A percentile compares a stretch with the other conserved stretches of the same genome.
Evolutionary conservation across 2,797 vertebrate genomes (phyloP).

Genomic region (Naso thynnoides): DNA sequence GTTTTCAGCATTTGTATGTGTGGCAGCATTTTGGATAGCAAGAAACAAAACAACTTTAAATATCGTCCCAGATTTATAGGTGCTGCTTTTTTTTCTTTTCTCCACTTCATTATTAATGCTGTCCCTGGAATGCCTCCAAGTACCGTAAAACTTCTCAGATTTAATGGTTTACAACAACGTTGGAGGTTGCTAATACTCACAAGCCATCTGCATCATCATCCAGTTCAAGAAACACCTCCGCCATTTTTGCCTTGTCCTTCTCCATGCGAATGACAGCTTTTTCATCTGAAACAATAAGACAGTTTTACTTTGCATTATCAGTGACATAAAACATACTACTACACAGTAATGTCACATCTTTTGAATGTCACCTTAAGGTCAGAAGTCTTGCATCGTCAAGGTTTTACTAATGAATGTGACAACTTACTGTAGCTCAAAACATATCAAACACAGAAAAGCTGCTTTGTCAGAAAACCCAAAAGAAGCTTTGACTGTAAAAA

Average conservation of each 20-base stretch:
- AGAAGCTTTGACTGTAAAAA: too few relatives aligned
- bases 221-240: constrained; percentile 88
- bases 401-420: background rate
- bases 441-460: too few relatives aligned
- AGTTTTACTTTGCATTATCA: background rate
- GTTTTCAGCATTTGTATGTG: background rate
- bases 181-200: constrained; percentile 82
- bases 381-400: background rate
- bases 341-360: background rate
- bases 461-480: too few relatives aligned
- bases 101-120: background rate
- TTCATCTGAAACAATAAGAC: constrained; percentile 81
- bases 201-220: constrained; percentile 88
- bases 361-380: background rate
- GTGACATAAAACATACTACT: background rate
- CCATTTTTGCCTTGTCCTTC: constrained; percentile 85
- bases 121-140: background rate
- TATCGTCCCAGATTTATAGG: background rate
- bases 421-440: background rate
- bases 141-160: background rate
- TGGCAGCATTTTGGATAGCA: background rate
- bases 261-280: constrained; percentile 81
- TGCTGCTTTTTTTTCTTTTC: background rate
- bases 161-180: background rate
- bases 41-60: background rate